phyloP scores from a whole-genome alignment of 1,140 invertebrate species.

The Maconellicoccus hirsutus region DNA sequence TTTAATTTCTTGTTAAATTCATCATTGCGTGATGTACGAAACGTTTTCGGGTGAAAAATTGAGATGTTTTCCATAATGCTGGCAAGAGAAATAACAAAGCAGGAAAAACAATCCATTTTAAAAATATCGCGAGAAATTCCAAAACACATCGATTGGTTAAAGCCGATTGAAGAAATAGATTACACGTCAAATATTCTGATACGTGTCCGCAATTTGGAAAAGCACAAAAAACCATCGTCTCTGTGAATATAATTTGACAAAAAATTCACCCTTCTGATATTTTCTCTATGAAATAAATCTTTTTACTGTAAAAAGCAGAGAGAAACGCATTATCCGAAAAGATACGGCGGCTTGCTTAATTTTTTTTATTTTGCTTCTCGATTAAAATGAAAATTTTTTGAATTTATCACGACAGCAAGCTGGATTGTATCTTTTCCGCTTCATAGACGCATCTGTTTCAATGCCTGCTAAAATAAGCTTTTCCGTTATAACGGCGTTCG shows the following conservation, averaged over 20 bases:
- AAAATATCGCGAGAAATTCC: too few relatives aligned
- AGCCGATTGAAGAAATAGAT: too few relatives aligned
- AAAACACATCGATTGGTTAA: too few relatives aligned
- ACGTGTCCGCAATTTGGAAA: neutral
- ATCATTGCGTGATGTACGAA: too few relatives aligned
- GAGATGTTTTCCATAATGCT: too few relatives aligned
- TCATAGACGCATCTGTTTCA: conserved; percentile 3
- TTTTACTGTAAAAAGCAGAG: neutral
- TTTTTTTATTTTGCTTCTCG: conserved; percentile 5
- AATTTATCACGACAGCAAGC: conserved; percentile 3
- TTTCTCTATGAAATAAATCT: neutral
- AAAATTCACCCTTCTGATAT: neutral
- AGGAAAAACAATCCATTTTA: too few relatives aligned
- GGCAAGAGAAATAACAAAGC: too few relatives aligned
- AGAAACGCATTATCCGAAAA: neutral
- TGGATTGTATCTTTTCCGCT: conserved; percentile 7
- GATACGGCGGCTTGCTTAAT: neutral
- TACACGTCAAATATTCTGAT: too few relatives aligned
- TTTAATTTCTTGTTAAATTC: too few relatives aligned
- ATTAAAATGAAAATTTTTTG: conserved; percentile 10
- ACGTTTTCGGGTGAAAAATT: too few relatives aligned
- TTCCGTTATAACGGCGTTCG: neutral
- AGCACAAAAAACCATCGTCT: neutral
- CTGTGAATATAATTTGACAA: neutral
- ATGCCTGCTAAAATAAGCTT: conserved; percentile 1